Evolutionary conservation across 2,113 vertebrate genomes (phyloP), one percentile per base, ranked within the genome.

Genomic region (Panthera leo): DNA sequence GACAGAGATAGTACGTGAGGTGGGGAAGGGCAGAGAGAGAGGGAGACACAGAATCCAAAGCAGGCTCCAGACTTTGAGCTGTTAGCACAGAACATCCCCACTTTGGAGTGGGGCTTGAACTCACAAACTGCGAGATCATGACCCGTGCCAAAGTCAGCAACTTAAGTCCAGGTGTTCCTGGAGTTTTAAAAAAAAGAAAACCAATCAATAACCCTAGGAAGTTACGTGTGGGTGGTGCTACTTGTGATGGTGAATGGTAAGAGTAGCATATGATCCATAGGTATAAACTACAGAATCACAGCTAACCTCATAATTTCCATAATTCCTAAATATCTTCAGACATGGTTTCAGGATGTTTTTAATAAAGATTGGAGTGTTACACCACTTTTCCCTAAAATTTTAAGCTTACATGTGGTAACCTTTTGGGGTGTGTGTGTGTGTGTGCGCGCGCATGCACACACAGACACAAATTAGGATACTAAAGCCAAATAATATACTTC

Each of bases 311-410:
- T 7, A 91, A 91, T 39, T 87, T 96, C 89, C 71, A 14, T 86
- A 85, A 91, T 68, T 91, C 29, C n/a, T 61, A 93, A 92, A 88
- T 80, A 96, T 7, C 21, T 55, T 91, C 61, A 97, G 34, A 85
- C 5, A n/a, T 48, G 11, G 34, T 85, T 63, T 95, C 13, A 91
- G 27, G 5, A 73, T 68, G 34, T 87, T 95, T 96, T 93, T 61
- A 86, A 85, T 78, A 68, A 86, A 76, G 23, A 85, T 78, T 93
- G 19, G 42, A 94, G 11, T 70, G 13, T 67, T 89, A 91, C 18
- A 80, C 45, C 4, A 91, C 19, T 93, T 91, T 65, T 39, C 34
- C 51, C 67, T 95, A 45, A 84, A 95, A 82, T 93, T 97, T 95
- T 95, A 95, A 94, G 18, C 5, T 91, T 89, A 84, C 10, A 76